A percentile compares a stretch with the other conserved stretches of the same genome.
phyloP scores from a whole-genome alignment of 2,113 vertebrate genomes.

The Antigone vipio region DNA sequence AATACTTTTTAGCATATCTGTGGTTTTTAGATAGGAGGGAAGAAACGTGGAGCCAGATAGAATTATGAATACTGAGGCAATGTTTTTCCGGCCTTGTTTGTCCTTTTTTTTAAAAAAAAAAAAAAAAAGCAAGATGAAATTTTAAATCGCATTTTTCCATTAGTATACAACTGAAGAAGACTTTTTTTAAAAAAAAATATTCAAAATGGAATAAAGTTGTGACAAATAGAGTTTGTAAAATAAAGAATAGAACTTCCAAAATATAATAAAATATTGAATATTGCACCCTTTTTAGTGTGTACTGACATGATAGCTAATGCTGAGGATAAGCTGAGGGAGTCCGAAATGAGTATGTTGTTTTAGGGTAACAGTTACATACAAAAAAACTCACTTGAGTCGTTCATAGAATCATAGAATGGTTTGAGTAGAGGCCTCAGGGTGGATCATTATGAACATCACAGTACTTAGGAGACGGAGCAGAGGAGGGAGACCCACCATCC shows the following conservation, averaged over 20 bases:
- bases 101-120: background rate
- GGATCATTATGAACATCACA: background rate
- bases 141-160: background rate
- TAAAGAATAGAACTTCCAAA: background rate
- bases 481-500: background rate
- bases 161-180: background rate
- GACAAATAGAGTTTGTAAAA: background rate
- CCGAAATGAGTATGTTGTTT: background rate
- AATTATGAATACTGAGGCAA: background rate
- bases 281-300: background rate
- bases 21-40: background rate
- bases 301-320: background rate
- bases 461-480: background rate
- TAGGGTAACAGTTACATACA: background rate
- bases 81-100: background rate
- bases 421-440: background rate
- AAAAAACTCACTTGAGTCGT: background rate
- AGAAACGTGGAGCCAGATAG: background rate
- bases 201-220: background rate
- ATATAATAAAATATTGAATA: background rate
- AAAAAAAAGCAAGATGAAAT: background rate
- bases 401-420: too few species aligned
- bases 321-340: background rate
- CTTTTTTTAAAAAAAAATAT: background rate
- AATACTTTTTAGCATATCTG: background rate